phyloP scores from a whole-genome alignment of 2,888 invertebrate genomes.

The Lobophora halterata region DNA sequence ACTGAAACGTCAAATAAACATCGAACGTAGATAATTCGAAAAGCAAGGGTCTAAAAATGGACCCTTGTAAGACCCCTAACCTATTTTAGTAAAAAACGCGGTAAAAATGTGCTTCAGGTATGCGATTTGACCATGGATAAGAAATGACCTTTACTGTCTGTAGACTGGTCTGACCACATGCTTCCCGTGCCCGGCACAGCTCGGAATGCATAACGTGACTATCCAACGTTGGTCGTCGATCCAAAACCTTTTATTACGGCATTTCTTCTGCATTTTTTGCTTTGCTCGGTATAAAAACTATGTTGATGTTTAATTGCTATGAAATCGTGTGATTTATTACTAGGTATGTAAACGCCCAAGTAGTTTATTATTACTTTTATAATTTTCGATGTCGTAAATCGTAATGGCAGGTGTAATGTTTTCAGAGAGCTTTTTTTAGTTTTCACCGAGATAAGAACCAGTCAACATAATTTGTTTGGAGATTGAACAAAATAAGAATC shows the following conservation, averaged over 20 bases:
- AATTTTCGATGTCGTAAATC: constrained; percentile 22
- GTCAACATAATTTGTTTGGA: no score
- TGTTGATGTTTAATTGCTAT: constrained; percentile 25
- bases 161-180: constrained; percentile 70
- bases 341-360: constrained; percentile 10
- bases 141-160: constrained; percentile 67
- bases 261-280: constrained; percentile 31
- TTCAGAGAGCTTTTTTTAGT: neutral
- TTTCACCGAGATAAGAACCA: no score
- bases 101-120: constrained; percentile 42
- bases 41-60: constrained; percentile 17
- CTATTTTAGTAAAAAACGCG: constrained; percentile 26
- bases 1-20: neutral
- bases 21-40: constrained; percentile 1
- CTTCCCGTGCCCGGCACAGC: constrained; percentile 46
- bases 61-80: constrained; percentile 17
- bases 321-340: constrained; percentile 22
- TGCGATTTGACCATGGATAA: constrained; percentile 66
- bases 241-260: constrained; percentile 44
- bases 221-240: constrained; percentile 36
- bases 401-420: no score
- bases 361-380: constrained; percentile 13
- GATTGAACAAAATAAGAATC: no score
- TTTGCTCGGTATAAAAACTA: constrained; percentile 23
- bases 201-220: constrained; percentile 56